These are phyloP conservation scores for Microchirus variegatus DNA, from an alignment of 2,797 vertebrate genomes.

Conservation along the genomic window DNA sequence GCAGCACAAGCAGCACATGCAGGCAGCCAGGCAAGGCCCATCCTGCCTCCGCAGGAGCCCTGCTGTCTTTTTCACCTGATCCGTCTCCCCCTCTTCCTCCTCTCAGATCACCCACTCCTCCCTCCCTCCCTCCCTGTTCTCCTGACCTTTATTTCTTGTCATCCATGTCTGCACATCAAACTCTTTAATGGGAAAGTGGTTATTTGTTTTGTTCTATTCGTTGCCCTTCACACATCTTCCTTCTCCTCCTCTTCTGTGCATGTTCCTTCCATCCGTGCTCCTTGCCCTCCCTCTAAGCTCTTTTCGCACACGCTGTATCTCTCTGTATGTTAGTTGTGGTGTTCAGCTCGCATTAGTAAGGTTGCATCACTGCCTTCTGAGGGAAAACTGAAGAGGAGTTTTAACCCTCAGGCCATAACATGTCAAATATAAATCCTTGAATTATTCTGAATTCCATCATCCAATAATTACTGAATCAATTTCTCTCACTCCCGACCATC, in stretches of 20 bases:
- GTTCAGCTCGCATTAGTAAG: constrained; percentile 14
- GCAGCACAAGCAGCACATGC: constrained; percentile 13
- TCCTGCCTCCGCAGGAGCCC: constrained; percentile 30
- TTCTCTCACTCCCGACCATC: no score
- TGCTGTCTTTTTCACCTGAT: constrained; percentile 23
- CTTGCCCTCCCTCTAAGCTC: constrained; percentile 2
- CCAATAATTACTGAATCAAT: no score
- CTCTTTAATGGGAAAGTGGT: constrained; percentile 9
- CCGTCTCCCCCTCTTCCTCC: constrained; percentile 15
- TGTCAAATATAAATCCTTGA: no score
- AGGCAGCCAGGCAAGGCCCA: constrained; percentile 29
- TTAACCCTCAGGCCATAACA: no score
- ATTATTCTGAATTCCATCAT: no score
- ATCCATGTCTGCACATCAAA: constrained; percentile 11
- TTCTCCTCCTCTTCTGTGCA: no score
- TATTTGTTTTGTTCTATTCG: background rate
- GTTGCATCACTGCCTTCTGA: no score
- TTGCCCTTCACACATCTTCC: background rate
- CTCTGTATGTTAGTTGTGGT: constrained; percentile 3
- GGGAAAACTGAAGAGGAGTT: no score
- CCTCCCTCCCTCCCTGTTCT: background rate
- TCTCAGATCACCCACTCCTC: constrained; percentile 1
- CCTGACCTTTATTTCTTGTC: background rate
- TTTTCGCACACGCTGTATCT: background rate
- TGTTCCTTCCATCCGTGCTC: background rate